phyloP scores from a whole-genome alignment of 2,888 invertebrate genomes.

The Drosophila nigritarsus region DNA sequence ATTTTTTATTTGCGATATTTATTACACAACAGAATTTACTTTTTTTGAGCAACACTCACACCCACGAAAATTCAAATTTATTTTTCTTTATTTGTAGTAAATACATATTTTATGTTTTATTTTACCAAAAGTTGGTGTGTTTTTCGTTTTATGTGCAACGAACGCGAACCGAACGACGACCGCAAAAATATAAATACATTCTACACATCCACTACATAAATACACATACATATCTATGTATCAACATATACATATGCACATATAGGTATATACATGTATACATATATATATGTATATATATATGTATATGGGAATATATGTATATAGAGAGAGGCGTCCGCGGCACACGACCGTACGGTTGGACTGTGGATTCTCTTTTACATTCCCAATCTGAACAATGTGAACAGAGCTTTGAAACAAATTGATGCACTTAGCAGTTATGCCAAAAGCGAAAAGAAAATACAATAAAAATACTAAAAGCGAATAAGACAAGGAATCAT shows the following conservation, averaged over 20 bases:
- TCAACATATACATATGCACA: constrained; percentile 14
- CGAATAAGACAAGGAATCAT: background rate
- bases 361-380: constrained; percentile 47
- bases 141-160: constrained; percentile 34
- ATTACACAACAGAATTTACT: constrained; percentile 41
- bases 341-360: constrained; percentile 37
- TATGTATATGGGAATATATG: constrained; percentile 1
- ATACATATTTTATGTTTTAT: constrained; percentile 56
- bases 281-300: constrained; percentile 21
- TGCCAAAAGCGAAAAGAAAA: constrained; percentile 16
- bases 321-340: constrained; percentile 25
- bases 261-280: constrained; percentile 7
- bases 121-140: constrained; percentile 26
- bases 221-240: constrained; percentile 20
- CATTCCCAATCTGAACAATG: constrained; percentile 21
- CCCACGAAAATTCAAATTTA: constrained; percentile 2
- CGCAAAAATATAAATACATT: constrained; percentile 53
- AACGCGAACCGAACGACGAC: constrained; percentile 44
- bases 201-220: constrained; percentile 17
- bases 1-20: constrained; percentile 7
- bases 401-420: constrained; percentile 4
- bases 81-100: constrained; percentile 32
- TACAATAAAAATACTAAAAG: constrained; percentile 1
- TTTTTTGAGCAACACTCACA: constrained; percentile 14
- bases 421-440: constrained; percentile 24